phyloP scores from a whole-genome alignment of 23 tunicate species.

The Styela plicata region DNA sequence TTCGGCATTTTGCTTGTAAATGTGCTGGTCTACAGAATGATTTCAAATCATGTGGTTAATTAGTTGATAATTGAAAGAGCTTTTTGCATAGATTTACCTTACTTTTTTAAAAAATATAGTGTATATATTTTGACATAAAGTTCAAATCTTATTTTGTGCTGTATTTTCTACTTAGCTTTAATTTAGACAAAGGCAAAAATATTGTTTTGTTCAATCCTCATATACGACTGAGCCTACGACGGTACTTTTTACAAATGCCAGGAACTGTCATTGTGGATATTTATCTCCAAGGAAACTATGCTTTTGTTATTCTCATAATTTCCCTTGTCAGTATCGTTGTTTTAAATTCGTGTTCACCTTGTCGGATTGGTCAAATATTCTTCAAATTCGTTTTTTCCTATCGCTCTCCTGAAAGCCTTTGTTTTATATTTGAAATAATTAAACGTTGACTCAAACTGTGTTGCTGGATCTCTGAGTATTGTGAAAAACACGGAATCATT shows the following conservation, averaged over 20 bases:
- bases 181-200: neutral
- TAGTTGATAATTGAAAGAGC: neutral
- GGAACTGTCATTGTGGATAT: neutral
- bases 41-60: neutral
- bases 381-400: neutral
- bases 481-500: neutral
- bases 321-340: neutral
- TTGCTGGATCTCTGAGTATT: neutral
- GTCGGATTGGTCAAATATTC: neutral
- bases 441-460: neutral
- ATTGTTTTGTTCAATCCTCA: neutral
- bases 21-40: neutral
- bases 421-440: too few relatives aligned
- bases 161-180: neutral
- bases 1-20: too few relatives aligned
- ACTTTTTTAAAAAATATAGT: too few relatives aligned
- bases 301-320: neutral
- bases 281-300: neutral
- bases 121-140: too few relatives aligned
- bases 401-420: neutral
- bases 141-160: too few relatives aligned
- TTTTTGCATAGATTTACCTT: too few relatives aligned
- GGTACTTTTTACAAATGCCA: too few relatives aligned
- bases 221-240: too few relatives aligned
- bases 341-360: neutral